Conservation (phyloP, 35 echinoderm and acorn worm genomes). For the Nesometra sesokonis region DNA sequence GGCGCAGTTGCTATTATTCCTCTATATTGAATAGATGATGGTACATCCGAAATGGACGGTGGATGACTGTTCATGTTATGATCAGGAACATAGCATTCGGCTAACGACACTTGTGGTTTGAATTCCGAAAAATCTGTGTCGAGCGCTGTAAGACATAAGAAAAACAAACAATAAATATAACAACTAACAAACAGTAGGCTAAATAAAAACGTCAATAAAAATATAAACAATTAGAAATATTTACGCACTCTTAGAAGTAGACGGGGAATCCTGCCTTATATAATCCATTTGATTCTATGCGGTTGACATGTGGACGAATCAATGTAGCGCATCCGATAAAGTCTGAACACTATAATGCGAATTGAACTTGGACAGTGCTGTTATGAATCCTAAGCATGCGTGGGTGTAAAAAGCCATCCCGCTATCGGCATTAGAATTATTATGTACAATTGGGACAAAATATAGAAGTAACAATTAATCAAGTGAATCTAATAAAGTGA, state of each 20-base stretch:
- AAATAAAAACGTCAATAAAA: not conserved
- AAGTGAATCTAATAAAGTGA: not conserved
- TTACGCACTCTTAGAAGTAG: not conserved
- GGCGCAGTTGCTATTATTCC: conserved; percentile 42
- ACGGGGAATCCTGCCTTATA: not conserved
- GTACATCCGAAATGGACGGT: conserved; percentile 32
- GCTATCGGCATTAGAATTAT: not conserved
- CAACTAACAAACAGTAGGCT: not conserved
- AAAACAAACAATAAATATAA: not conserved
- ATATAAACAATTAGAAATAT: not conserved
- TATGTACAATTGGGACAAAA: not conserved
- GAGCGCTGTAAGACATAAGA: not conserved
- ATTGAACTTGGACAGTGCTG: not conserved
- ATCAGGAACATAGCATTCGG: conserved; percentile 59
- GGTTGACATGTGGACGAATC: not conserved
- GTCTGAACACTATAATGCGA: not conserved
- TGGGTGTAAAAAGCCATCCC: not conserved
- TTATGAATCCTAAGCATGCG: not conserved
- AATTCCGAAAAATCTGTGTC: conserved; percentile 83
- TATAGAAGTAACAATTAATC: not conserved
- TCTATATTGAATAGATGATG: conserved; percentile 50
- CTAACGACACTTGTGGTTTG: conserved; percentile 71
- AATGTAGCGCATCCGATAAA: not conserved
- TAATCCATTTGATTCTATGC: not conserved
- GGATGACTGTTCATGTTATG: conserved; percentile 81